phyloP scores from a whole-genome alignment of 2,888 invertebrate genomes.

The Synergus laeviventris region DNA sequence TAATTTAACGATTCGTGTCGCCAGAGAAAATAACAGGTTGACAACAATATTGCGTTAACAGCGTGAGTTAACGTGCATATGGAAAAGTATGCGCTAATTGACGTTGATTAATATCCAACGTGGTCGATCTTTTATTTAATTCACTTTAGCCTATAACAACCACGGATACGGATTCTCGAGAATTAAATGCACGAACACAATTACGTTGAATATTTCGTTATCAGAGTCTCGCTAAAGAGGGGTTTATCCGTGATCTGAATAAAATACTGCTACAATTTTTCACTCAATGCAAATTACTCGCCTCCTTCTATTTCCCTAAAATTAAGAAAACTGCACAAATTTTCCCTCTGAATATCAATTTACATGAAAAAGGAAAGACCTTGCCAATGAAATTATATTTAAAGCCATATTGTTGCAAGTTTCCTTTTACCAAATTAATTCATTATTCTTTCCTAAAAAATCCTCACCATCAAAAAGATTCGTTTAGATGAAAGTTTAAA shows the following conservation, averaged over 20 bases:
- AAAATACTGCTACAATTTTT: constrained; percentile 3
- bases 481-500: neutral
- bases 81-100: constrained; percentile 51
- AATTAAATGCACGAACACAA: constrained; percentile 36
- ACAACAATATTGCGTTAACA: constrained; percentile 7
- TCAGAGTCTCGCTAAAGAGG: neutral
- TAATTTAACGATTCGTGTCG: constrained; percentile 34
- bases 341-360: neutral
- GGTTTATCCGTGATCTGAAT: constrained; percentile 17
- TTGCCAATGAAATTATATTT: neutral
- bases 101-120: constrained; percentile 54
- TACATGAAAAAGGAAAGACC: neutral
- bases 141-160: constrained; percentile 55
- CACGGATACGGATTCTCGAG: constrained; percentile 28
- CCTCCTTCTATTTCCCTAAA: neutral
- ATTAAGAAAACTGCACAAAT: neutral
- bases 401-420: neutral
- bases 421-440: too few relatives aligned
- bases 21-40: constrained; percentile 24
- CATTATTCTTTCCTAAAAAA: too few relatives aligned
- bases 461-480: neutral
- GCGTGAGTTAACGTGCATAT: constrained; percentile 6
- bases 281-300: constrained; percentile 1
- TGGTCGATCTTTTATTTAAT: constrained; percentile 59
- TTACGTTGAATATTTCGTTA: constrained; percentile 32